A percentile compares a stretch with the other conserved stretches of the same genome.
Evolutionary conservation across 1,140 invertebrate species (phyloP).

Genomic region (Neelides sp.): DNA sequence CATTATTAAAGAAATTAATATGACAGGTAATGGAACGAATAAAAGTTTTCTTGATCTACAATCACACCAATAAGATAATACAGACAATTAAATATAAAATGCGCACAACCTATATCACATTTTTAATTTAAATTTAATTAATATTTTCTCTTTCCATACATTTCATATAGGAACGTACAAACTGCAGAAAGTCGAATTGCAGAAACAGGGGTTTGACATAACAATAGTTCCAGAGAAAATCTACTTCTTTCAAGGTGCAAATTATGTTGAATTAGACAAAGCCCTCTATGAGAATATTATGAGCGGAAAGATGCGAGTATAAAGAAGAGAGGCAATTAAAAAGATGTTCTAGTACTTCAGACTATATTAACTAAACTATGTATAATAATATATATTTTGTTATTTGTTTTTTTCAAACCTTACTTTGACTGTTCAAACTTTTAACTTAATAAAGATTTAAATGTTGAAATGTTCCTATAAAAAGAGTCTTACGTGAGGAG

Average conservation of each 20-base stretch:
- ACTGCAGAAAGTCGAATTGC: slow-evolving; percentile 76
- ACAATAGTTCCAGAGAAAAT: slow-evolving; percentile 59
- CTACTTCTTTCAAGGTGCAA: slow-evolving; percentile 51
- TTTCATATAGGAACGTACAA: slow-evolving; percentile 68
- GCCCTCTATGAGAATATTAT: slow-evolving; percentile 52
- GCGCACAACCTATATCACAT: background rate
- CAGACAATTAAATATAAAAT: background rate
- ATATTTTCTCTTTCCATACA: background rate
- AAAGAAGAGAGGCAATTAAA: background rate
- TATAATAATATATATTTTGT: too few species aligned
- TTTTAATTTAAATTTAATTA: background rate
- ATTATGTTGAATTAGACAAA: slow-evolving; percentile 48
- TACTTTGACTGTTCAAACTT: too few species aligned
- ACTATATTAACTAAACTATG: too few species aligned
- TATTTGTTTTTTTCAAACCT: too few species aligned
- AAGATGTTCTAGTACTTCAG: too few species aligned
- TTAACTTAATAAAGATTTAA: too few species aligned
- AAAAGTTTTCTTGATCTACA: background rate
- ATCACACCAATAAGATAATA: background rate
- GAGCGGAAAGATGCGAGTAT: slow-evolving; percentile 45
- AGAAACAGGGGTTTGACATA: slow-evolving; percentile 79
- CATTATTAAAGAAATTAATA: slow-evolving; percentile 34
- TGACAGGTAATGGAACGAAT: slow-evolving; percentile 10
- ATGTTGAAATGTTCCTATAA: too few species aligned
- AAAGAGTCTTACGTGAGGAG: too few species aligned